A percentile compares a stretch with the other conserved stretches of the same genome.
Evolutionary conservation across 2,113 vertebrate genomes (phyloP).

Genomic region (Podarcis muralis): DNA sequence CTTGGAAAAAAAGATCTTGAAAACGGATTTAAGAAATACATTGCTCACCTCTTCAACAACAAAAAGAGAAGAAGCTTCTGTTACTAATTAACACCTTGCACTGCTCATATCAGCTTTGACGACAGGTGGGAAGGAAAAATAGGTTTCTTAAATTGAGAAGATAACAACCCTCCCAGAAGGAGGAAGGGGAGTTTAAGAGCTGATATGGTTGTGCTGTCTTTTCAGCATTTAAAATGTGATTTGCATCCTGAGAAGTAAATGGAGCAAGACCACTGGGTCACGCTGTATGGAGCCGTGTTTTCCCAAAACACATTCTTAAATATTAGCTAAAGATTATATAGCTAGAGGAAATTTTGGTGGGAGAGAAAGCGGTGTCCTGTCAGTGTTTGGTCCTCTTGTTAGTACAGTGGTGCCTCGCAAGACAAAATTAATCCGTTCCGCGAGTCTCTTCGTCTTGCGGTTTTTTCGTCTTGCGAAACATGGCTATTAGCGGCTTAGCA

Average conservation of each 20-base stretch:
- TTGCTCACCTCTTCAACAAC: not conserved
- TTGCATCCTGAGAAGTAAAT: not conserved
- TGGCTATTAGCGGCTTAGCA: too few species aligned
- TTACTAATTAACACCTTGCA: not conserved
- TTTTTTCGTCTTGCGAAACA: too few species aligned
- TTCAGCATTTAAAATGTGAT: not conserved
- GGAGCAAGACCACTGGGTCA: not conserved
- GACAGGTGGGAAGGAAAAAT: slow-evolving; percentile 2
- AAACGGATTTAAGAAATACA: not conserved
- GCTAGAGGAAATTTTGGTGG: not conserved
- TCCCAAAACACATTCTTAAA: not conserved
- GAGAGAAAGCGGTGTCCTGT: not conserved
- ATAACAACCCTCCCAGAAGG: not conserved
- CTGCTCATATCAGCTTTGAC: not conserved
- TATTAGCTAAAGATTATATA: too few species aligned
- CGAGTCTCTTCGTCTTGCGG: too few species aligned
- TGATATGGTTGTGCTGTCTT: not conserved
- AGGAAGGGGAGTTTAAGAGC: not conserved
- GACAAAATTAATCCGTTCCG: too few species aligned
- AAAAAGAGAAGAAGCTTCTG: not conserved
- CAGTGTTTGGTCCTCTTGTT: not conserved
- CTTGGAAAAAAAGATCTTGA: not conserved
- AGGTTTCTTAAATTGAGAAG: not conserved
- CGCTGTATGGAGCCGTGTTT: not conserved
- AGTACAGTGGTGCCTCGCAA: too few species aligned